Base-by-base conservation (phyloP, 2,888 invertebrate species). In the Macaria notata region DNA sequence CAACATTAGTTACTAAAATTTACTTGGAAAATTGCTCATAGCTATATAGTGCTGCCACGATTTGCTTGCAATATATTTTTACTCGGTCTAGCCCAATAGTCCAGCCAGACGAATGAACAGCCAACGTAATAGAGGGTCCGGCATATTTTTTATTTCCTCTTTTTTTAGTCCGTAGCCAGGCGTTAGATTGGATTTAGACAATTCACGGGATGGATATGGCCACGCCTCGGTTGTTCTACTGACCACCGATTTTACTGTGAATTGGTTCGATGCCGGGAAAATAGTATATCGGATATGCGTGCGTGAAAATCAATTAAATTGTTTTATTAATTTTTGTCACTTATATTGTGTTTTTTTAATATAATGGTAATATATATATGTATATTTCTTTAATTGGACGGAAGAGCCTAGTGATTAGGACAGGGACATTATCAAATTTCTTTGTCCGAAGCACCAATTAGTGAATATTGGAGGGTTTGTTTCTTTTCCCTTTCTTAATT, bases 101-200 rank as follows among this genome's bases (percentile, higher is more conserved):
- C 31, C 33, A n/a, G 19, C 41, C 33, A 41, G 46, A 39, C 53
- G 33, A 53, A 33, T 31, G 53, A 46, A 41, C 39, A 46, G 8
- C 31, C 46, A 33, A 3, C 9, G 19, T 42, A 46, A 52, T 39
- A 31, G 41, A 31, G 38, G 36, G 29, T 41, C 19, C 31, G 31
- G 9, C 39, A 59, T 69, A 64, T 70, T 69, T 66, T 70, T 60
- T 63, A 64, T 63, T 60, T 61, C 46, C 19, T 19, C 19, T 19
- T 19, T 19, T 19, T 19, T 19, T 19, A 63, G 54, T 51, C 54
- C 54, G 59, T 61, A 58, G 39, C 50, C 53, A 46, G 62, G 71
- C 68, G 74, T 78, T 76, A 71, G 74, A 80, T 82, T 81, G 72
- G 71, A 70, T 77, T 77, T 73, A 71, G 62, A 71, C 67, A 70